Evolutionary conservation across 64 coral and sea anemone species (phyloP).

Genomic region (Hydrozoanthus tunicans): DNA sequence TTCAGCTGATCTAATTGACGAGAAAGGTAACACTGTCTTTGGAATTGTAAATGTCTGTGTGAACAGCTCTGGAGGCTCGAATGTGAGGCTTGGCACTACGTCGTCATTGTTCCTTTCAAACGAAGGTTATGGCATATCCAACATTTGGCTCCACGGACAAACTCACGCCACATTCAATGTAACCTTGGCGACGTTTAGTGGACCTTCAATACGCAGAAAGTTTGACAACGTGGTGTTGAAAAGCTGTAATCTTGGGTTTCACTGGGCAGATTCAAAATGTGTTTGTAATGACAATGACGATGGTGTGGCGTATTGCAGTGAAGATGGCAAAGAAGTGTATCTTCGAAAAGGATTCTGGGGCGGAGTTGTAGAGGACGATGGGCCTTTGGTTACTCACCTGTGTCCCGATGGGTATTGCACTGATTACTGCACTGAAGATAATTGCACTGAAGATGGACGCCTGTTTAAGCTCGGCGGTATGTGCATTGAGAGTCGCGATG

Average conservation of each 20-base stretch:
- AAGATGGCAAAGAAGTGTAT: neutral
- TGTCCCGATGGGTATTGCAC: constrained; percentile 39
- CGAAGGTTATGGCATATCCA: neutral
- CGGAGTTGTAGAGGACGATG: neutral
- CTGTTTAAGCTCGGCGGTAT: constrained; percentile 22
- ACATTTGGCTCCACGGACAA: constrained; percentile 23
- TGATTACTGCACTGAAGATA: neutral
- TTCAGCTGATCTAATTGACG: constrained; percentile 57
- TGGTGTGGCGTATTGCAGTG: constrained; percentile 19
- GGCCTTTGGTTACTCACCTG: neutral
- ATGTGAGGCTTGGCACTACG: constrained; percentile 11
- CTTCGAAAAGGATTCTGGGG: constrained; percentile 21
- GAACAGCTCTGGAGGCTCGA: neutral
- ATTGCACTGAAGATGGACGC: constrained; percentile 3
- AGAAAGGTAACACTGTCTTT: constrained; percentile 65
- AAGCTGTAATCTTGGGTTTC: constrained; percentile 20
- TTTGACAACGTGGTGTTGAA: neutral
- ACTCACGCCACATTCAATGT: neutral
- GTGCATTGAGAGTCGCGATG: constrained; percentile 61
- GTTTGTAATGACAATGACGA: constrained; percentile 28
- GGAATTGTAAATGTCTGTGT: constrained; percentile 53
- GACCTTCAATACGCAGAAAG: constrained; percentile 15
- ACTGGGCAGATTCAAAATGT: neutral
- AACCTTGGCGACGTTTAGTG: constrained; percentile 9
- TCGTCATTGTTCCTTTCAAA: constrained; percentile 38